Base-by-base conservation (phyloP, 2,888 invertebrate species). In the Ochropacha duplaris region DNA sequence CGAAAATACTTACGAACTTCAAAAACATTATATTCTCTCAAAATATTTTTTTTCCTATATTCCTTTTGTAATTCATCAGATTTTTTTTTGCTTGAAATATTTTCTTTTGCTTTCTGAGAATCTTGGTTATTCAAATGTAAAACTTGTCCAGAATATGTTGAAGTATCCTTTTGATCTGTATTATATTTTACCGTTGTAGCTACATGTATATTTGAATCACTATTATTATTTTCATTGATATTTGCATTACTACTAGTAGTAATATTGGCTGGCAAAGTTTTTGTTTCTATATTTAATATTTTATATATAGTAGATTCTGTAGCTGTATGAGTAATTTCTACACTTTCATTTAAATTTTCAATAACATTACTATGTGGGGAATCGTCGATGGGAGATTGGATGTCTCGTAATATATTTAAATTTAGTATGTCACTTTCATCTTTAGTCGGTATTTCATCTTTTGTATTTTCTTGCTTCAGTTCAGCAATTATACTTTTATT, bases 1-100 rank as follows among this genome's bases (percentile, higher is more conserved):
- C 44, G 50, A 39, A 16, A 11, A 52, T 68, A 83, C 88, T 85
- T 78, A 89, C 89, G 62, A 22, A 86, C 68, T 84, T 88, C 87
- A 68, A 74, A 84, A 8, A 88, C 84, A 12, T 70, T 58, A 56
- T 82, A 81, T 14, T 60, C 60, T 22, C 73, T 74, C 0, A 36
- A 19, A 19, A 57, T 65, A 31, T 11, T 2, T 31, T 54, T 59
- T 54, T 62, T 58, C 1, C 11, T 57, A 50, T n/a, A 28, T 44
- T 4, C 57, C 50, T 49, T 55, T 61, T 28, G 24, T 36, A n/a
- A 0, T 6, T 4, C 36, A 36, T 36, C 5, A n/a, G n/a, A 0
- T 9, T 22, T 52, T 14, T 28, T 19, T 19, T n/a, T 28, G 1
- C 28, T 16, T 8, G 49, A 36, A 4, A 36, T 11, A 8, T 44